A percentile compares a stretch with the other conserved stretches of the same genome.
Conservation (phyloP, 2,888 invertebrate genomes). For the Nipponacmea schrenckii region DNA sequence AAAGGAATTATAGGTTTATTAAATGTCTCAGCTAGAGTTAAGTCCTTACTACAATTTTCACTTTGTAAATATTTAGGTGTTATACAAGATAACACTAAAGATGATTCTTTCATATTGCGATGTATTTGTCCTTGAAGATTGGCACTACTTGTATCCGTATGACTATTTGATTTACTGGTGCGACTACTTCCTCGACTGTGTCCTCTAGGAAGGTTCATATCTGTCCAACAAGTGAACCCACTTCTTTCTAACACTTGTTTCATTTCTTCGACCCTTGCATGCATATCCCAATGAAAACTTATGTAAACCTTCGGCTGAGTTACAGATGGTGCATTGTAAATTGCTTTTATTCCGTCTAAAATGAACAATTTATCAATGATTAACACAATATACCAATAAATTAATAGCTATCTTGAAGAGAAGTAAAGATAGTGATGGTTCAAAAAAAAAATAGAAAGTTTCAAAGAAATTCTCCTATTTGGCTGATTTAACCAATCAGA, state of each 20-base stretch:
- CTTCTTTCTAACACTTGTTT: conserved; percentile 51
- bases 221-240: conserved; percentile 61
- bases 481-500: too few species aligned
- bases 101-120: conserved; percentile 58
- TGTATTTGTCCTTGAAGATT: conserved; percentile 59
- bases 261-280: conserved; percentile 61
- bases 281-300: conserved; percentile 67
- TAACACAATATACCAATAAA: too few species aligned
- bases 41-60: conserved; percentile 64
- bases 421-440: too few species aligned
- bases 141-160: conserved; percentile 43
- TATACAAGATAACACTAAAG: conserved; percentile 59
- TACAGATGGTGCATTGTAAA: conserved; percentile 30
- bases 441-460: too few species aligned
- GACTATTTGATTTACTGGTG: conserved; percentile 35
- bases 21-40: conserved; percentile 61
- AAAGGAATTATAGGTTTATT: conserved; percentile 63
- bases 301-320: conserved; percentile 55
- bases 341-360: conserved; percentile 40
- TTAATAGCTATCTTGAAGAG: too few species aligned
- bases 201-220: conserved; percentile 52
- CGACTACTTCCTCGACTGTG: conserved; percentile 55
- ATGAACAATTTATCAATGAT: not conserved
- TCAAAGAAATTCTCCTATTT: too few species aligned
- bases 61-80: conserved; percentile 66